Base-by-base conservation (phyloP, 35 echinoderm and acorn worm species). In the Heliocidaris tuberculata region DNA sequence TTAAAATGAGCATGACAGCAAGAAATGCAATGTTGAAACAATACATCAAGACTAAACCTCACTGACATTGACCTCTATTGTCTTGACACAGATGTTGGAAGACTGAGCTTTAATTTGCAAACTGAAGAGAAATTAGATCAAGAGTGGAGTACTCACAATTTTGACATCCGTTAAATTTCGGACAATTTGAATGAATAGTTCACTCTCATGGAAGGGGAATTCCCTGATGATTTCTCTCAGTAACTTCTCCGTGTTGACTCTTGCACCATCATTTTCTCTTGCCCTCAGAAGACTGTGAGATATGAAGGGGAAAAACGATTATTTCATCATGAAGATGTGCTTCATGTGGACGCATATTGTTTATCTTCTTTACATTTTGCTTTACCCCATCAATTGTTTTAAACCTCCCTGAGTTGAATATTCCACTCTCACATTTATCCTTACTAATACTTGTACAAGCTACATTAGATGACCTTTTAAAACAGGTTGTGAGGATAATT, bases 121-220 rank as follows among this genome's bases (percentile, higher is more conserved):
- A 78, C 7, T 19, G 27, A 24, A 78, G 27, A 78, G 19, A 19
- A 78, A n/a, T n/a, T 4, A 78, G 19, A n/a, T n/a, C 65, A 78
- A 78, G 8, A 7, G 27, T 78, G 5, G 6, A 48, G 59, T 86
- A 93, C 97, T 96, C 87, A 97, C 97, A 10, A 92, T 85, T 96
- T 96, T 95, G 12, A 94, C 90, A 96, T 95, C 95, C 10, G 98
- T 95, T 17, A 99, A 59, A 95, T 96, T 99, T 56, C 98, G 31
- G 54, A 99, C 98, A 31, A 99, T 87, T 94, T 97, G 95, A 54
- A 95, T 70, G 12, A 99, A 96, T 10, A 99, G 94, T 52, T 97
- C 94, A 31, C 94, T 86, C 32, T 99, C 98, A 61, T 97, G 97
- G 85, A 96, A 97, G 47, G 98, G 97, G 59, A 95, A 99, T 91